phyloP scores from a whole-genome alignment of 2,797 vertebrate species.

The Etheostoma perlongum region DNA sequence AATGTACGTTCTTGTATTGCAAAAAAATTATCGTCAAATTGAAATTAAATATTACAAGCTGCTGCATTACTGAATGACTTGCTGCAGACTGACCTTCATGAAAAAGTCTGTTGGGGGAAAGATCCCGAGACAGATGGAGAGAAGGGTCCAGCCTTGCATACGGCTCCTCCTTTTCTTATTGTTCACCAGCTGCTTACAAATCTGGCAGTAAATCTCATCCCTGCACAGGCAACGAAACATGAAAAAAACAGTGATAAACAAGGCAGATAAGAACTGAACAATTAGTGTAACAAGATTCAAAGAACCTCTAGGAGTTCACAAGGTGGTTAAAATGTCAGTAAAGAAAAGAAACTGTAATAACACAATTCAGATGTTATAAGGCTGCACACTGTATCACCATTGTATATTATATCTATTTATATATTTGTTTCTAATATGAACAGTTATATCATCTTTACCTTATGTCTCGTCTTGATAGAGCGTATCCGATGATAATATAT shows the following conservation, averaged over 20 bases:
- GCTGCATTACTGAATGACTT: background rate
- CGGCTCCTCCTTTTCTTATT: constrained; percentile 87
- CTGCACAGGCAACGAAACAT: constrained; percentile 75
- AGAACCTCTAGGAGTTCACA: background rate
- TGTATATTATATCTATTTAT: background rate
- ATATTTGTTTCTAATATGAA: background rate
- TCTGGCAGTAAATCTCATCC: constrained; percentile 98
- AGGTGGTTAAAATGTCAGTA: background rate
- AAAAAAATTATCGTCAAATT: too few species aligned
- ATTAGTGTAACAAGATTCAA: background rate
- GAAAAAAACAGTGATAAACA: background rate
- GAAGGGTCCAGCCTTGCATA: constrained; percentile 91
- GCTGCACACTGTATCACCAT: background rate
- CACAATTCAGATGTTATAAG: background rate
- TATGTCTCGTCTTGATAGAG: constrained; percentile 86
- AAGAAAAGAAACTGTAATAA: background rate
- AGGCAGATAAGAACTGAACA: background rate
- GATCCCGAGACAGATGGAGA: constrained; percentile 93
- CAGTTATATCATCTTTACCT: constrained; percentile 82
- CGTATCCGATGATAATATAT: constrained; percentile 91
- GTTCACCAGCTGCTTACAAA: constrained; percentile 94
- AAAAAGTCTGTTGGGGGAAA: constrained; percentile 91
- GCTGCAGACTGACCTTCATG: constrained; percentile 84
- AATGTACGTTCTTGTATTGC: too few species aligned
- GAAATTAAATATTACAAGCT: background rate